Evolutionary conservation across 2,113 vertebrate species (phyloP).

Genomic region (Elanoides forficatus): DNA sequence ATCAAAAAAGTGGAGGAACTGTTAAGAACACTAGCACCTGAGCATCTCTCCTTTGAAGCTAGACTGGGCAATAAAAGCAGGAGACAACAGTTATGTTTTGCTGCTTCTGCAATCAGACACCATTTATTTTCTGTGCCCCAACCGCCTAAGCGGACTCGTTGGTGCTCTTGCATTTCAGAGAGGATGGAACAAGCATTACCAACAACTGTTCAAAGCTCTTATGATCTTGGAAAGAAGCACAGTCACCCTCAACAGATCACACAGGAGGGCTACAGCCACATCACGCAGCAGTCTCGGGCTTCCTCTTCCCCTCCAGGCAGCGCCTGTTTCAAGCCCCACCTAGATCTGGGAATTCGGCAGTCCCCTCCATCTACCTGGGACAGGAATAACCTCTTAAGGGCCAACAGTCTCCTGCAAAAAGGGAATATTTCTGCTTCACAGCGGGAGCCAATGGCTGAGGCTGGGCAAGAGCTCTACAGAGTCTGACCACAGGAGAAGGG

Average conservation of each 20-base stretch:
- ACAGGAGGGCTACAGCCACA: not conserved
- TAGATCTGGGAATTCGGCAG: not conserved
- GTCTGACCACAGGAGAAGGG: not conserved
- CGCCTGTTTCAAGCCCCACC: not conserved
- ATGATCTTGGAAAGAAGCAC: not conserved
- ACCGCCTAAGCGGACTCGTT: rapidly evolving
- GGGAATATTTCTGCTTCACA: not conserved
- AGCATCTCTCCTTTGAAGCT: not conserved
- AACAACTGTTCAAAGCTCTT: not conserved
- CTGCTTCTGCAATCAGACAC: not conserved
- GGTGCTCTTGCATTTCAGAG: not conserved
- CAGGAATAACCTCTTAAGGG: not conserved
- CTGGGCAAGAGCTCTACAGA: not conserved
- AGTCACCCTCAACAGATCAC: not conserved
- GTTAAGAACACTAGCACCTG: not conserved
- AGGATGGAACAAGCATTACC: not conserved
- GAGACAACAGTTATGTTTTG: not conserved
- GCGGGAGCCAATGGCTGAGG: not conserved
- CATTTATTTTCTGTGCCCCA: not conserved
- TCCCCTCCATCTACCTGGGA: not conserved
- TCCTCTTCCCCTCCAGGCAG: not conserved
- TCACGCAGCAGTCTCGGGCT: not conserved
- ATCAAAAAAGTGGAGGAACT: not conserved
- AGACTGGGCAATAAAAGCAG: not conserved
- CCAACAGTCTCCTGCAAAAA: not conserved